These are phyloP conservation scores for Apotomis turbidana DNA, from an alignment of 2,888 invertebrate species.

Conservation along the genomic window DNA sequence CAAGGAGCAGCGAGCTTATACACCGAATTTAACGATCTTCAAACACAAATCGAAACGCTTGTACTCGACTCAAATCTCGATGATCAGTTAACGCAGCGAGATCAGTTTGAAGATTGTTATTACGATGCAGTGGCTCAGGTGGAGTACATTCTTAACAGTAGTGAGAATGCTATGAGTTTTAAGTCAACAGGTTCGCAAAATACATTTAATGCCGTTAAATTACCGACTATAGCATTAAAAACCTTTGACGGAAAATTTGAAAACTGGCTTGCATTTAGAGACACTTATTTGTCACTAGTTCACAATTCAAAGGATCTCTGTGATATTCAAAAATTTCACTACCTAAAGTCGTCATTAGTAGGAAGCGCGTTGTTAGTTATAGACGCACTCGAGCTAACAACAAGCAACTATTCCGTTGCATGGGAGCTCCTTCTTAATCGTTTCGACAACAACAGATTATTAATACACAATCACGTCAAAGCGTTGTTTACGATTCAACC, in stretches of 20 bases:
- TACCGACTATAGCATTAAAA: neutral
- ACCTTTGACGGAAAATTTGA: conserved; percentile 4
- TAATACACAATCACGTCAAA: neutral
- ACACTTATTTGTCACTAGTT: conserved; percentile 5
- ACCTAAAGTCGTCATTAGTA: conserved; percentile 7
- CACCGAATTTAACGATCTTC: conserved; percentile 6
- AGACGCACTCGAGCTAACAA: conserved; percentile 3
- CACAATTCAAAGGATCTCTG: neutral
- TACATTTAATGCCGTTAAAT: too few relatives aligned
- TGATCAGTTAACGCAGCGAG: conserved; percentile 3
- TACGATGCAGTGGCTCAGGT: neutral
- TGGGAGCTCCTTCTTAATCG: conserved; percentile 9
- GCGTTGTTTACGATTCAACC: neutral
- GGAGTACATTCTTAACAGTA: neutral
- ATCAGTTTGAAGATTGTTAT: neutral
- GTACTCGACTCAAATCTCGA: neutral
- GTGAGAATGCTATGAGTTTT: neutral
- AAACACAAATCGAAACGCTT: neutral
- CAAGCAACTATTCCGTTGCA: neutral
- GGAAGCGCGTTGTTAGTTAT: conserved; percentile 8
- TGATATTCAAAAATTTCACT: conserved; percentile 10
- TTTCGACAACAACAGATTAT: conserved; percentile 4
- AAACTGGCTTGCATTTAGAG: conserved; percentile 1
- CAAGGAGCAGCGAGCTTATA: conserved; percentile 5
- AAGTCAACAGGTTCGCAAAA: neutral